These are phyloP conservation scores for Eristalis arbustorum DNA, from an alignment of 2,888 invertebrate genomes.

Conservation along the genomic window DNA sequence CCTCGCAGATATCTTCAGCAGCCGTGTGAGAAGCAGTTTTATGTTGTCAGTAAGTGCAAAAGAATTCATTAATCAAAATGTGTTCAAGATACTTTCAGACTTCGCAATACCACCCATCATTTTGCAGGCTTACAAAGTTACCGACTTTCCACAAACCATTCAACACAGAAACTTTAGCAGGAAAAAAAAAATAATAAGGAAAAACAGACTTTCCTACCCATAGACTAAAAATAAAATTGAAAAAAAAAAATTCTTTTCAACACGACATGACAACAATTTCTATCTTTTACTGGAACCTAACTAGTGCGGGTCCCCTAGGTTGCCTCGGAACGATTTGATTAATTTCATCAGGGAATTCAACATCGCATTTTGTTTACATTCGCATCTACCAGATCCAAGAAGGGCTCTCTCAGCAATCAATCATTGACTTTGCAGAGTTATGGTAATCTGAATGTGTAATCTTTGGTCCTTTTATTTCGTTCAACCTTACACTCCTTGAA, in stretches of 20 bases:
- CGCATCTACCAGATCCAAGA: background rate
- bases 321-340: slow-evolving; percentile 45
- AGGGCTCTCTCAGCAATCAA: slow-evolving; percentile 40
- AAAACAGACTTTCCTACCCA: background rate
- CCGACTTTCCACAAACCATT: background rate
- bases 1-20: slow-evolving; percentile 12
- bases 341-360: slow-evolving; percentile 58
- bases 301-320: slow-evolving; percentile 11
- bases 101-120: slow-evolving; percentile 14
- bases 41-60: slow-evolving; percentile 60
- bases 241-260: slow-evolving; percentile 10
- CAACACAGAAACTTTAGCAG: slow-evolving; percentile 28
- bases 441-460: slow-evolving; percentile 48
- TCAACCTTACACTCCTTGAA: slow-evolving; percentile 1
- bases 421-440: slow-evolving; percentile 53
- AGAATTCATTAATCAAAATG: slow-evolving; percentile 69
- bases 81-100: slow-evolving; percentile 43
- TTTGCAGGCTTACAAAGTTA: background rate
- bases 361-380: background rate
- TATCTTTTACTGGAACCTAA: slow-evolving; percentile 19
- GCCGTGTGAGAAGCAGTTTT: slow-evolving; percentile 67
- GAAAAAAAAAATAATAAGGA: slow-evolving; percentile 1
- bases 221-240: slow-evolving; percentile 19
- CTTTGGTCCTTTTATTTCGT: slow-evolving; percentile 49
- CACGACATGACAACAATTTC: slow-evolving; percentile 42